phyloP scores from a whole-genome alignment of 2,888 invertebrate genomes.

The Thereva unica region DNA sequence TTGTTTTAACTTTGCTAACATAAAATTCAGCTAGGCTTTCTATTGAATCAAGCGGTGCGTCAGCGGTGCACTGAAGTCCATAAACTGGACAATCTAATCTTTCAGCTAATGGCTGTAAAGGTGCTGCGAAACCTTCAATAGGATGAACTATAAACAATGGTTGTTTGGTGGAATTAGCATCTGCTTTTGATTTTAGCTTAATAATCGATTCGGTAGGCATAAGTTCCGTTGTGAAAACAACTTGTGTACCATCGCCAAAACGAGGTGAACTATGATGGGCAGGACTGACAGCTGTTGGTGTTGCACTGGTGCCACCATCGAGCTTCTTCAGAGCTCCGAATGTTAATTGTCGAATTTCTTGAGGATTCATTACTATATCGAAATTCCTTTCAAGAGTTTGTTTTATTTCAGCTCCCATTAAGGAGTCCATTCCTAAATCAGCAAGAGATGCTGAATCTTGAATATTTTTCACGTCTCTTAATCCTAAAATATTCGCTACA shows the following conservation, averaged over 20 bases:
- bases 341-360: slow-evolving; percentile 85
- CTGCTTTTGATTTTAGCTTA: slow-evolving; percentile 65
- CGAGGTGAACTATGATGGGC: slow-evolving; percentile 49
- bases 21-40: slow-evolving; percentile 74
- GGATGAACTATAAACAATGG: slow-evolving; percentile 78
- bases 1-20: slow-evolving; percentile 70
- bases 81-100: slow-evolving; percentile 76
- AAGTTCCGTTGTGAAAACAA: slow-evolving; percentile 66
- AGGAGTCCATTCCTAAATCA: slow-evolving; percentile 96
- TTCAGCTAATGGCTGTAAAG: slow-evolving; percentile 72
- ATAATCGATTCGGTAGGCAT: slow-evolving; percentile 76
- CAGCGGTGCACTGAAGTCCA: slow-evolving; percentile 86
- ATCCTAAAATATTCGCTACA: slow-evolving; percentile 85
- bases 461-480: slow-evolving; percentile 83
- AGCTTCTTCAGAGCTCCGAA: slow-evolving; percentile 72
- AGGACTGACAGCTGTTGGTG: slow-evolving; percentile 43
- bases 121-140: slow-evolving; percentile 82
- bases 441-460: slow-evolving; percentile 78
- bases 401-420: slow-evolving; percentile 99
- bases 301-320: slow-evolving; percentile 46
- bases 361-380: slow-evolving; percentile 86
- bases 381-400: slow-evolving; percentile 91
- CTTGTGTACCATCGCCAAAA: slow-evolving; percentile 60
- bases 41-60: slow-evolving; percentile 75
- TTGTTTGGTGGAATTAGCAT: slow-evolving; percentile 52